A percentile compares a stretch with the other conserved stretches of the same genome.
phyloP scores from a whole-genome alignment of 2,888 invertebrate species.

The Cantharis nigra region DNA sequence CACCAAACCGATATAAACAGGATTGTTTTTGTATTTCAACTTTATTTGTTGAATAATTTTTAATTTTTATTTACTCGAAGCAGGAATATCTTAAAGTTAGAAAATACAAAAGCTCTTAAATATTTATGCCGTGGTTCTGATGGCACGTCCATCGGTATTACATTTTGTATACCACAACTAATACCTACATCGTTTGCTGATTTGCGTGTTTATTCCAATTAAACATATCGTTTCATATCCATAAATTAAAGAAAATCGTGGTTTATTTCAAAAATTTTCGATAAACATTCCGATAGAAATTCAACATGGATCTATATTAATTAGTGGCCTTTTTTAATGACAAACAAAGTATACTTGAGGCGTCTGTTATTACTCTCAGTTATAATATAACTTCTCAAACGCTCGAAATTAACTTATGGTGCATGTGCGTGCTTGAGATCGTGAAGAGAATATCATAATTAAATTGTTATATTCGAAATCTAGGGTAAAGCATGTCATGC shows the following conservation, averaged over 20 bases:
- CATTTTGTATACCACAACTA: too few species aligned
- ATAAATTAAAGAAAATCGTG: too few species aligned
- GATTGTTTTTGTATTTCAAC: too few species aligned
- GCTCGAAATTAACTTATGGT: background rate
- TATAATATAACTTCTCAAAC: background rate
- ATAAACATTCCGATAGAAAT: background rate
- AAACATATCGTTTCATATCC: too few species aligned
- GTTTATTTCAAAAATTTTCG: too few species aligned
- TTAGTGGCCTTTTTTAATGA: background rate
- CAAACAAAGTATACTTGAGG: background rate
- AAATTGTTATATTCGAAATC: slow-evolving; percentile 2
- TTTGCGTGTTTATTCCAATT: too few species aligned
- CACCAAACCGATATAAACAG: too few species aligned
- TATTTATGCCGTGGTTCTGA: too few species aligned
- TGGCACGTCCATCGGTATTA: too few species aligned
- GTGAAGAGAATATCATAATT: background rate
- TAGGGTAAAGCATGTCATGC: background rate
- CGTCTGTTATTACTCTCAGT: background rate
- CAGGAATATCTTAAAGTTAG: background rate
- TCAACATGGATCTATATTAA: background rate
- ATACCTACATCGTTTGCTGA: too few species aligned
- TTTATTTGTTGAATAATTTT: too few species aligned
- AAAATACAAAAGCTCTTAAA: background rate
- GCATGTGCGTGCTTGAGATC: background rate
- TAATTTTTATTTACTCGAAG: background rate